These are phyloP conservation scores for Acanthopagrus latus DNA, from an alignment of 2,797 vertebrate genomes.

Conservation along the genomic window DNA sequence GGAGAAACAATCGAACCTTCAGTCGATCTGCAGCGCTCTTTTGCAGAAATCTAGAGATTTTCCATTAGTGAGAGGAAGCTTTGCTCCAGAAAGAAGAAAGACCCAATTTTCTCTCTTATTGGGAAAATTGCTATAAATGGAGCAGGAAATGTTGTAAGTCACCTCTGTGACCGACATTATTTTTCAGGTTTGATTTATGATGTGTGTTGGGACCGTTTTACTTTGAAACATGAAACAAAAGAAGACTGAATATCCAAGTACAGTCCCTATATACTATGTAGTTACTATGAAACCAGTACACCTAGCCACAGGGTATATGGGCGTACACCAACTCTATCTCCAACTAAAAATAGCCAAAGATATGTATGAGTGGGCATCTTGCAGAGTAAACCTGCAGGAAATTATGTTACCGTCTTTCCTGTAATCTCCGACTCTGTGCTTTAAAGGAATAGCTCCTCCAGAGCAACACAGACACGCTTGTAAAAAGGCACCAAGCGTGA, in stretches of 20 bases:
- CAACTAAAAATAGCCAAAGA: constrained; percentile 22
- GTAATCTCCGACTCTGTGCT: constrained; percentile 4
- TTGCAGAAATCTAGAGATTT: constrained; percentile 42
- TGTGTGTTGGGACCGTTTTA: constrained; percentile 14
- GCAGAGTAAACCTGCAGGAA: neutral
- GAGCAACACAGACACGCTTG: neutral
- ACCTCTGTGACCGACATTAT: constrained; percentile 27
- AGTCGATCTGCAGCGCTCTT: constrained; percentile 27
- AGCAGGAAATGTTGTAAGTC: constrained; percentile 37
- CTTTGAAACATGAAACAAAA: constrained; percentile 28
- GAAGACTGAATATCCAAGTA: constrained; percentile 1
- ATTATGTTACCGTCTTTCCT: constrained; percentile 3
- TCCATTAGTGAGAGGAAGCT: constrained; percentile 42
- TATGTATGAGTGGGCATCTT: constrained; percentile 19
- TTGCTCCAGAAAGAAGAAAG: constrained; percentile 42
- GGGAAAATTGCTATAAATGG: constrained; percentile 35
- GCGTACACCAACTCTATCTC: neutral
- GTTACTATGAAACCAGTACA: neutral
- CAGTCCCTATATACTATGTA: neutral
- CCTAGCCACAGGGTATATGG: neutral
- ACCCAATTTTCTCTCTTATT: constrained; percentile 40
- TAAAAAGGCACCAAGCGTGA: neutral
- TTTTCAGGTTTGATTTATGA: constrained; percentile 27
- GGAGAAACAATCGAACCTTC: constrained; percentile 15
- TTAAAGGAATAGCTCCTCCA: neutral